Conservation (phyloP, 2,797 vertebrate species). For the Bucorvus abyssinicus region DNA sequence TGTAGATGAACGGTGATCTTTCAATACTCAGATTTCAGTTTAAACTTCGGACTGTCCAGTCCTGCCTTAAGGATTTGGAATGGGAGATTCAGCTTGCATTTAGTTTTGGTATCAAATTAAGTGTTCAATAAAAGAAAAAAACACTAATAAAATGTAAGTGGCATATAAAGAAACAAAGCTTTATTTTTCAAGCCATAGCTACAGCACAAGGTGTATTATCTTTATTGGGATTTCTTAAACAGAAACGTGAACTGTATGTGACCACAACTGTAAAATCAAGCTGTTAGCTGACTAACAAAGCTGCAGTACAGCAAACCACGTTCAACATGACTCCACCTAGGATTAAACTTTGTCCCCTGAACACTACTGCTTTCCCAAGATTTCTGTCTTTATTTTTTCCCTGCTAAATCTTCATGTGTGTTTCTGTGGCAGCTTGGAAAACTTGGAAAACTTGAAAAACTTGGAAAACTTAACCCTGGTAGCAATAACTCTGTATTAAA, state of each 20-base stretch:
- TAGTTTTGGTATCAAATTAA: neutral
- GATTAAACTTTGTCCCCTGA: constrained; percentile 19
- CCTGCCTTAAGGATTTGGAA: neutral
- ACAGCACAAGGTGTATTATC: neutral
- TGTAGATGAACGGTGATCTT: neutral
- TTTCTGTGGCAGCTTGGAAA: neutral
- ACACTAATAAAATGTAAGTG: neutral
- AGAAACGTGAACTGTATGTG: constrained; percentile 1
- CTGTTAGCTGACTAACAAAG: constrained; percentile 22
- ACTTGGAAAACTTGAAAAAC: no score
- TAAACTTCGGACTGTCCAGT: neutral
- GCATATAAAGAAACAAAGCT: neutral
- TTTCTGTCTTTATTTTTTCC: neutral
- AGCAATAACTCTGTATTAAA: neutral
- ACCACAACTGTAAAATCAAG: constrained; percentile 7
- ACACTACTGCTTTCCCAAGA: neutral
- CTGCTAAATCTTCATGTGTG: neutral
- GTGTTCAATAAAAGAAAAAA: constrained; percentile 1
- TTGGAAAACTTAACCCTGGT: neutral
- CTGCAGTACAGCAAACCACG: neutral
- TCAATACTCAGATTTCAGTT: neutral
- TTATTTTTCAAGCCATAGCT: constrained; percentile 28
- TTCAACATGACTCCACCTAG: constrained; percentile 2
- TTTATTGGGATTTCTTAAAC: constrained; percentile 34
- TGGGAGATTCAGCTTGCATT: neutral